Conservation (phyloP, 2,797 vertebrate species). For the Alauda arvensis region DNA sequence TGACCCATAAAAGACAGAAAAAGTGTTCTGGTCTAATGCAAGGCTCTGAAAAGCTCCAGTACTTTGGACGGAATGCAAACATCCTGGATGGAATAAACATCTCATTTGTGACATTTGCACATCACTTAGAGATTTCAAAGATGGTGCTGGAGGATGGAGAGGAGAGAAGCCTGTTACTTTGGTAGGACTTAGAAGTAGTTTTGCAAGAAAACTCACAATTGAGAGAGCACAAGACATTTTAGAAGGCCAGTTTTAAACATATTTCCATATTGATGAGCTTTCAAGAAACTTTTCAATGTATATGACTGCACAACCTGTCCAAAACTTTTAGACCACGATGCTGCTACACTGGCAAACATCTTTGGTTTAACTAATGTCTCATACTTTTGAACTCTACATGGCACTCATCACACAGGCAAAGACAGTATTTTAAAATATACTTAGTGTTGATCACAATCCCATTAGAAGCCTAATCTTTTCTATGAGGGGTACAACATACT, state of each 20-base stretch:
- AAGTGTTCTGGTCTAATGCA: neutral
- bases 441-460: neutral
- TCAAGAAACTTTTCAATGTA: neutral
- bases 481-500: neutral
- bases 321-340: neutral
- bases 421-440: neutral
- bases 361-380: neutral
- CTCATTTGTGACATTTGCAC: neutral
- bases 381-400: neutral
- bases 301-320: neutral
- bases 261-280: neutral
- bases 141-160: neutral
- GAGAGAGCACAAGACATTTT: neutral
- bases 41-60: neutral
- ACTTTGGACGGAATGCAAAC: neutral
- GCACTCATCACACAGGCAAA: neutral
- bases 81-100: neutral
- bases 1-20: neutral
- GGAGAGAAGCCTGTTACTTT: neutral
- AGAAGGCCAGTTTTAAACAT: neutral
- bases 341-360: neutral
- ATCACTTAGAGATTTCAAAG: neutral
- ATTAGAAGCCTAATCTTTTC: neutral
- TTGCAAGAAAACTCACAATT: neutral
- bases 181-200: neutral